Percentiles rank a stretch among this genome's conserved stretches.
Evolutionary conservation across 2,113 vertebrate genomes (phyloP).

Genomic region (Cathartes aura): DNA sequence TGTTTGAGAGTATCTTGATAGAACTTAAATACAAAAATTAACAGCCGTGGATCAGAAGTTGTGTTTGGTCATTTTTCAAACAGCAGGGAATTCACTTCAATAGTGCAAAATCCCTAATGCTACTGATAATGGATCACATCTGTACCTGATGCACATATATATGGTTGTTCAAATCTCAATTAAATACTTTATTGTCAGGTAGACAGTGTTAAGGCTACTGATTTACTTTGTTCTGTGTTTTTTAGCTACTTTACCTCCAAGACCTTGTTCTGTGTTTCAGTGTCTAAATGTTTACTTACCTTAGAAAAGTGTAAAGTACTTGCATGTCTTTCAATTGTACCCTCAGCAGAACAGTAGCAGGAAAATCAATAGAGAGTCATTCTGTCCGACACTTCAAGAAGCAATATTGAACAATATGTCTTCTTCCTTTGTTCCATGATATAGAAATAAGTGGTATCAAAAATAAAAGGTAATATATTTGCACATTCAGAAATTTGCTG

Average conservation of each 20-base stretch:
- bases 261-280: neutral
- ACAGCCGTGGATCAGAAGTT: neutral
- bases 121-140: neutral
- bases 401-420: neutral
- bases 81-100: neutral
- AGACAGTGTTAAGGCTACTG: neutral
- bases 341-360: constrained; percentile 13
- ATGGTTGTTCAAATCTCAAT: neutral
- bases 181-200: neutral
- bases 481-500: neutral
- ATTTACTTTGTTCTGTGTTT: neutral
- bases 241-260: neutral
- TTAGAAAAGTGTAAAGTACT: neutral
- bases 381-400: constrained; percentile 3
- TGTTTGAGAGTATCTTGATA: neutral
- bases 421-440: neutral
- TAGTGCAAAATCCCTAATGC: neutral
- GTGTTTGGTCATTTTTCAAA: neutral
- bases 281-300: constrained; percentile 17
- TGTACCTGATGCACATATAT: neutral
- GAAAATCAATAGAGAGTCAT: constrained; percentile 43
- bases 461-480: neutral
- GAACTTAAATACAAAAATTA: neutral
- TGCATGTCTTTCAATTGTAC: constrained; percentile 9
- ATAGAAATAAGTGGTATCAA: neutral